phyloP scores from a whole-genome alignment of 2,797 vertebrate genomes.

The Lepus townsendii region DNA sequence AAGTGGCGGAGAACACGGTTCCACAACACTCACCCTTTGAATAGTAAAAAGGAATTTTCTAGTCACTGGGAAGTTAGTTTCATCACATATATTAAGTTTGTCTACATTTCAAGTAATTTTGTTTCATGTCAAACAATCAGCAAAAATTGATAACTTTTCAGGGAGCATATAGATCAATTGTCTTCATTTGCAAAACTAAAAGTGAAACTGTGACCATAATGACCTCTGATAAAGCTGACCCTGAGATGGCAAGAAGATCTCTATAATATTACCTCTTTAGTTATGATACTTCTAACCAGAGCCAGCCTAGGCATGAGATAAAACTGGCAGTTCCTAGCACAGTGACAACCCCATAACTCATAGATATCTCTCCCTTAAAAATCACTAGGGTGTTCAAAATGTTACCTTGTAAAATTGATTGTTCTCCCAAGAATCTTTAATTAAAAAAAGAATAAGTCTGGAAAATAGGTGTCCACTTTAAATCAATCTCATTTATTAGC shows the following conservation, averaged over 20 bases:
- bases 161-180: not conserved
- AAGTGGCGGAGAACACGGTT: too few species aligned
- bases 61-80: conserved; percentile 36
- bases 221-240: not conserved
- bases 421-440: not conserved
- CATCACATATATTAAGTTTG: not conserved
- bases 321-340: not conserved
- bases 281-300: not conserved
- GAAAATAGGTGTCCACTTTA: not conserved
- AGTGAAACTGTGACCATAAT: not conserved
- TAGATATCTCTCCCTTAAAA: not conserved
- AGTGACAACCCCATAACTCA: not conserved
- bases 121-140: not conserved
- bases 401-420: not conserved
- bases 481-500: not conserved
- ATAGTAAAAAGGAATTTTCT: not conserved
- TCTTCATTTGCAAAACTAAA: conserved; percentile 22
- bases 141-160: conserved; percentile 6
- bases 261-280: not conserved
- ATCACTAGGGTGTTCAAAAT: not conserved
- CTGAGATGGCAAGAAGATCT: not conserved
- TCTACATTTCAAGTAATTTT: conserved; percentile 34
- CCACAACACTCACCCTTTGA: not conserved
- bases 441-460: not conserved
- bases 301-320: not conserved